phyloP scores from a whole-genome alignment of 2,888 invertebrate genomes.

The Aricia artaxerxes region DNA sequence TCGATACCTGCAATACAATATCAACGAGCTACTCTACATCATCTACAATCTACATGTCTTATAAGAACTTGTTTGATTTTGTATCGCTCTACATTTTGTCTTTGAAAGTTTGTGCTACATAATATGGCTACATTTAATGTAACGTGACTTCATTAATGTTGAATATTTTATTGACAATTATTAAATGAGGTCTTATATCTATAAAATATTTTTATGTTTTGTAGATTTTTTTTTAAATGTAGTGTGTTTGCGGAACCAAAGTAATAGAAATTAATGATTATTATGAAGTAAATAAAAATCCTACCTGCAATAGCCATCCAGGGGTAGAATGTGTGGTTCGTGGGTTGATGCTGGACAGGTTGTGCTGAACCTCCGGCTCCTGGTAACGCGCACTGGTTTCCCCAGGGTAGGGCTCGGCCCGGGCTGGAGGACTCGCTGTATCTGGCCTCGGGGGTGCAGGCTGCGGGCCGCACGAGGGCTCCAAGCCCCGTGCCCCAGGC shows the following conservation, averaged over 20 bases:
- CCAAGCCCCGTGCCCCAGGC: conserved; percentile 85
- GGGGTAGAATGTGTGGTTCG: conserved; percentile 97
- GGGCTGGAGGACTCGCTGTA: conserved; percentile 93
- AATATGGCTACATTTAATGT: not conserved
- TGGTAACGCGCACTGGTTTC: conserved; percentile 93
- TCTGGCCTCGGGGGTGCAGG: conserved; percentile 93
- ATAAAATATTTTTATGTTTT: not conserved
- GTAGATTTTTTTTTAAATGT: not conserved
- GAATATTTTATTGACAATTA: not conserved
- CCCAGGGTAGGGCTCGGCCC: conserved; percentile 89
- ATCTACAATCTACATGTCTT: conserved; percentile 24
- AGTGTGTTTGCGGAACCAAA: not conserved
- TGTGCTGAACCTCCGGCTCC: conserved; percentile 89
- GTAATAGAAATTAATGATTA: not conserved
- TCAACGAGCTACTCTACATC: conserved; percentile 60
- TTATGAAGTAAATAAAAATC: conserved; percentile 5
- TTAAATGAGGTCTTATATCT: not conserved
- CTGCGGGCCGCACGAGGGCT: conserved; percentile 89
- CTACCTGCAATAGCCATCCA: conserved; percentile 99
- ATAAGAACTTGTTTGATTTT: conserved; percentile 19
- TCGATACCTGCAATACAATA: conserved; percentile 57
- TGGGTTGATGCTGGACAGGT: conserved; percentile 93
- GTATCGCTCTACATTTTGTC: not conserved
- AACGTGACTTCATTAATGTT: not conserved
- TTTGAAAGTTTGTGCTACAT: not conserved